phyloP scores from a whole-genome alignment of 1,140 invertebrate species.

The Drosophila paulistorum region DNA sequence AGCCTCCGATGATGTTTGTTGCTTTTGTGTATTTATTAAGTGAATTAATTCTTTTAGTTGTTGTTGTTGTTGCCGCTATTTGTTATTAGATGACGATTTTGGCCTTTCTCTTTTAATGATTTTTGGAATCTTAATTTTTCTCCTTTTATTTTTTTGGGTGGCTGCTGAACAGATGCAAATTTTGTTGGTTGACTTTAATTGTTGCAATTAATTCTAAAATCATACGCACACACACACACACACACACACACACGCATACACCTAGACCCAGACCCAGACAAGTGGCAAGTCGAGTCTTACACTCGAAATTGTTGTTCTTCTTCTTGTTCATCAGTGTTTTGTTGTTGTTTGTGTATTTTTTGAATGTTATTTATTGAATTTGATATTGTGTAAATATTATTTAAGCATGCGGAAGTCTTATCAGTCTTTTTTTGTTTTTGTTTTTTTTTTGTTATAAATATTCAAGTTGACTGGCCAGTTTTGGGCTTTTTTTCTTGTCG shows the following conservation, averaged over 20 bases:
- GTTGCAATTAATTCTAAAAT: constrained; percentile 70
- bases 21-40: constrained; percentile 49
- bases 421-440: no score
- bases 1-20: constrained; percentile 56
- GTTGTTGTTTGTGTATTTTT: constrained; percentile 16
- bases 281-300: constrained; percentile 60
- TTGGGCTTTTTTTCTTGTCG: constrained; percentile 22
- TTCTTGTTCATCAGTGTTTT: constrained; percentile 17
- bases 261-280: constrained; percentile 11
- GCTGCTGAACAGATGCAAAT: constrained; percentile 2
- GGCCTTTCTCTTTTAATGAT: constrained; percentile 67
- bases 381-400: constrained; percentile 65
- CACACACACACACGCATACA: constrained; percentile 28
- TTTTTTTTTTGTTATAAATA: constrained; percentile 28
- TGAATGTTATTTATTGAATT: constrained; percentile 56
- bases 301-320: constrained; percentile 61
- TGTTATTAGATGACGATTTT: constrained; percentile 38
- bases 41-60: constrained; percentile 55
- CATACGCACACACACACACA: constrained; percentile 19
- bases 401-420: constrained; percentile 80
- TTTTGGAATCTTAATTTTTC: constrained; percentile 15
- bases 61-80: constrained; percentile 42
- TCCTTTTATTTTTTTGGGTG: constrained; percentile 3
- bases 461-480: constrained; percentile 67
- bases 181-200: constrained; percentile 58